These are phyloP conservation scores for Lipophrys pholis DNA, from an alignment of 2,113 vertebrate genomes.

Conservation along the genomic window DNA sequence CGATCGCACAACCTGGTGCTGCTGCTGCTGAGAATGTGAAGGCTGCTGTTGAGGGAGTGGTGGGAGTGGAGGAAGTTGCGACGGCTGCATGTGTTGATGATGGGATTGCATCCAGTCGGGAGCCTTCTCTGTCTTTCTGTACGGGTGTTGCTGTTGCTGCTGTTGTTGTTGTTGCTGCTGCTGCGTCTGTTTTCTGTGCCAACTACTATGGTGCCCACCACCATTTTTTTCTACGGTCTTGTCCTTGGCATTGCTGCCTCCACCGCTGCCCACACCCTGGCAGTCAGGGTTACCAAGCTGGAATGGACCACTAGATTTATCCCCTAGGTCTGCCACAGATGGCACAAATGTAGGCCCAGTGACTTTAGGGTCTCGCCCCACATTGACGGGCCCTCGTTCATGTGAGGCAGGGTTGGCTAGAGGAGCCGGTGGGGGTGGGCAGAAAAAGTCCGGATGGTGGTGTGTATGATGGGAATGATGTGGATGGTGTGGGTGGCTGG, in stretches of 20 bases:
- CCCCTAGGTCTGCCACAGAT: conserved; percentile 89
- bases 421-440: conserved; percentile 84
- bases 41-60: conserved; percentile 68
- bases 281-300: conserved; percentile 87
- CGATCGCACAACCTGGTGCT: conserved; percentile 82
- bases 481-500: conserved; percentile 82
- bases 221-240: conserved; percentile 83
- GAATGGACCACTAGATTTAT: conserved; percentile 89
- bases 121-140: conserved; percentile 89
- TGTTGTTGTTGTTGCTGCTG: conserved; percentile 49
- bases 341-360: conserved; percentile 92
- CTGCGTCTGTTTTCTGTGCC: conserved; percentile 79
- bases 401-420: conserved; percentile 84
- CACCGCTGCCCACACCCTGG: conserved; percentile 81
- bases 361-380: conserved; percentile 88
- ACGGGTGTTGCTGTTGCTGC: conserved; percentile 79
- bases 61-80: conserved; percentile 66
- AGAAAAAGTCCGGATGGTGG: conserved; percentile 90
- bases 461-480: conserved; percentile 79
- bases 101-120: conserved; percentile 88
- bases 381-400: conserved; percentile 82
- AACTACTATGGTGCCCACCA: conserved; percentile 77
- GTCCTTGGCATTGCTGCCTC: conserved; percentile 85
- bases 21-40: conserved; percentile 61
- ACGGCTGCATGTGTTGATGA: conserved; percentile 76